Base-by-base conservation (phyloP, 2,888 invertebrate species). In the Lasioglossum marginatum region DNA sequence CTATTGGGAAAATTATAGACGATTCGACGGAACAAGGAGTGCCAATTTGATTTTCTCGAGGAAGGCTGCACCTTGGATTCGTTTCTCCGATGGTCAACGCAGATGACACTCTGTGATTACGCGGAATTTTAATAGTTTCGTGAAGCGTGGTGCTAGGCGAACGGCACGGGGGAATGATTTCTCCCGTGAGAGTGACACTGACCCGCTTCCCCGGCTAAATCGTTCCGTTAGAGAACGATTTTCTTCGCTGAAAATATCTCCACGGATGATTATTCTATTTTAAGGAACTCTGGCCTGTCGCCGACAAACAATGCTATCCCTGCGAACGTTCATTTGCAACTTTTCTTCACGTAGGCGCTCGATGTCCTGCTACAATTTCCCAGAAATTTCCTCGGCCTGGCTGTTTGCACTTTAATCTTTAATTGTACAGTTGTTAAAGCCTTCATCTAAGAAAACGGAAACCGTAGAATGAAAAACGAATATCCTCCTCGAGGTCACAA, bases 101-200 rank as follows among this genome's bases (percentile, higher is more conserved):
- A 52, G 86, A 86, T 79, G 86, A 78, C 82, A 74, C 86, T 57
- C 10, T 19, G 48, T 57, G 86, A 86, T 86, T 82, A 86, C 86
- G 45, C 77, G 78, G 86, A 82, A 86, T 88, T 84, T 88, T 88
- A 92, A 90, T 87, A 87, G 82, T 85, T 87, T 82, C 57, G 79
- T 78, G 83, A 79, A 83, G 79, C 83, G 79, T 68, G 77, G 79
- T 6, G 45, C 70, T 86, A 86, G 31, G 88, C 74, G 88, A 88
- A 88, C 86, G 88, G 88, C 83, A 83, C 78, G 43, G 27, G 45
- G 40, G 72, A 83, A 48, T 79, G 86, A 88, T 88, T 77, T 83
- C 88, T 88, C 83, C 43, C 83, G 83, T 71, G 86, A 88, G 88
- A 88, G 83, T 84, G 88, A 86, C 88, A 88, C 86, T 88, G 88